Evolutionary conservation across 2,888 invertebrate genomes (phyloP).

Genomic region (Unio pictorum): DNA sequence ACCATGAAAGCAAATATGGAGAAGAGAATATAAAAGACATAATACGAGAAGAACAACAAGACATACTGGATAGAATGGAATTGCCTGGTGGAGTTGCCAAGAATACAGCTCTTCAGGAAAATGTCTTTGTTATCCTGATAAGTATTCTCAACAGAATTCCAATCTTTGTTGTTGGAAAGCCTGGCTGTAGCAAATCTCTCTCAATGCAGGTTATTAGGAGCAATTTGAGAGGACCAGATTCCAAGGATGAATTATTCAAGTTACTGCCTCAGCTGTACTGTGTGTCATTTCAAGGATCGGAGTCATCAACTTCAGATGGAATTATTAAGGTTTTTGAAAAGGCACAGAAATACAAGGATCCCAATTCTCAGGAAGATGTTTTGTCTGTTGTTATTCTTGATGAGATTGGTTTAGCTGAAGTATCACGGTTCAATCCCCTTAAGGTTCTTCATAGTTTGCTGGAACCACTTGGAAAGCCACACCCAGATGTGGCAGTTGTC

Average conservation of each 20-base stretch:
- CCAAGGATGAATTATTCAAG: constrained; percentile 41
- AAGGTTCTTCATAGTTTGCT: constrained; percentile 54
- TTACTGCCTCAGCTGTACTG: constrained; percentile 43
- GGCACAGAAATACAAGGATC: constrained; percentile 42
- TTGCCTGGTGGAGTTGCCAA: constrained; percentile 47
- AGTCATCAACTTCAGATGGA: constrained; percentile 56
- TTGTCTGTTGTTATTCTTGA: constrained; percentile 55
- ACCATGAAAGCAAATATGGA: background rate
- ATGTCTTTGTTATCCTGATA: constrained; percentile 51
- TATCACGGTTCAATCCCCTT: constrained; percentile 53
- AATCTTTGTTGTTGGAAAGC: constrained; percentile 53
- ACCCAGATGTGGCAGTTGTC: constrained; percentile 53
- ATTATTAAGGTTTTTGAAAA: constrained; percentile 55
- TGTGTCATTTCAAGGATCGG: constrained; percentile 54
- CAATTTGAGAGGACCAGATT: constrained; percentile 49
- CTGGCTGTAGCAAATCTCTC: constrained; percentile 54
- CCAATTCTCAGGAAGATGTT: constrained; percentile 30
- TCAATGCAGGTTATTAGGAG: constrained; percentile 50
- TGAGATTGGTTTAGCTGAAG: constrained; percentile 59
- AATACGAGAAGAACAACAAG: constrained; percentile 38
- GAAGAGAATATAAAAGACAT: constrained; percentile 19
- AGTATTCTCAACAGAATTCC: constrained; percentile 50
- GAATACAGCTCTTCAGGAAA: constrained; percentile 49
- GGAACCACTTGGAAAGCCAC: constrained; percentile 38
- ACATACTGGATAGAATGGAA: constrained; percentile 43